Evolutionary conservation across 2,113 vertebrate species (phyloP).

Genomic region (Mobula hypostoma): DNA sequence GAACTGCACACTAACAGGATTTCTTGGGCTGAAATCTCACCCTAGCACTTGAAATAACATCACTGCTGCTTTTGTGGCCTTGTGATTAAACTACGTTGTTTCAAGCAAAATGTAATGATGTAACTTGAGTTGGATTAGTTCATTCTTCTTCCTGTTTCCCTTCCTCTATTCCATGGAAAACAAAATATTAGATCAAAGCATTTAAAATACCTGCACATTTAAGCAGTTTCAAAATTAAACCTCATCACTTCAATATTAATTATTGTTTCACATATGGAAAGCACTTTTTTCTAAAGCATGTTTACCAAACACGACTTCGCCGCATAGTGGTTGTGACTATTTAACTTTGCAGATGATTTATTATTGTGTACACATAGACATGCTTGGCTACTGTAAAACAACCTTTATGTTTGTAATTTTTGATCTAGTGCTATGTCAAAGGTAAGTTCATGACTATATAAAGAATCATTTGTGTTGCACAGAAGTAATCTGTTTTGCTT

Average conservation of each 20-base stretch:
- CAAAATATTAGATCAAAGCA: background rate
- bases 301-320: background rate
- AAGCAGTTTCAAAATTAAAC: background rate
- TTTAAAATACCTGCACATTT: background rate
- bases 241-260: background rate
- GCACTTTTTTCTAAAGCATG: background rate
- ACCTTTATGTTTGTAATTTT: background rate
- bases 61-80: conserved; percentile 17
- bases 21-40: conserved; percentile 47
- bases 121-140: background rate
- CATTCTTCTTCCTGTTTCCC: too few species aligned
- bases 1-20: conserved; percentile 55
- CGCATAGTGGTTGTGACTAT: conserved; percentile 1
- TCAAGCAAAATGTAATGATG: background rate
- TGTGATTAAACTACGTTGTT: conserved; percentile 7
- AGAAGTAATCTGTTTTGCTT: background rate
- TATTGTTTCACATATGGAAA: background rate
- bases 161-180: background rate
- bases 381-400: background rate
- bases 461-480: background rate
- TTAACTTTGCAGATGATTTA: background rate
- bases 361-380: background rate
- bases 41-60: conserved; percentile 43
- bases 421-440: background rate
- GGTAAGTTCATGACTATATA: background rate